Percentiles rank a stretch among this genome's conserved stretches.
Evolutionary conservation across 2,888 invertebrate species (phyloP).

Genomic region (Catocala fraxini): DNA sequence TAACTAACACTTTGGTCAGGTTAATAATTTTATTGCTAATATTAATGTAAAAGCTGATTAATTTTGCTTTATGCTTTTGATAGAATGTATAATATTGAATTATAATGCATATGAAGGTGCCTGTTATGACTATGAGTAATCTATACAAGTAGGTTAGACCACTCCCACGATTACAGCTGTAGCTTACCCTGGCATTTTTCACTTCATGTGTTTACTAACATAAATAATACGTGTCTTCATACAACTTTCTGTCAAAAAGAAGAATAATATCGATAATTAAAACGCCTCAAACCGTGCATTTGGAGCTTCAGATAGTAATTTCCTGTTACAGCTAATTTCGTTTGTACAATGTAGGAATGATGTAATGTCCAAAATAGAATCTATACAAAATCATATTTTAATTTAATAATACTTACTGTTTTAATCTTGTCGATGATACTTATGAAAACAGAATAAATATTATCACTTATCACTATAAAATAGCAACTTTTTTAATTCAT

Average conservation of each 20-base stretch:
- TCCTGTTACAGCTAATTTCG: conserved; percentile 15
- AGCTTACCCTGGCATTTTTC: conserved; percentile 86
- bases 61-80: neutral
- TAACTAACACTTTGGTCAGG: neutral
- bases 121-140: conserved; percentile 62
- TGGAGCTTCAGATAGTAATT: neutral
- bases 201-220: conserved; percentile 55
- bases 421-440: too few relatives aligned
- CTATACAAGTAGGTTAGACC: conserved; percentile 67
- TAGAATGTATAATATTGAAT: conserved; percentile 14
- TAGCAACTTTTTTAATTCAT: too few relatives aligned
- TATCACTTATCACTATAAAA: too few relatives aligned
- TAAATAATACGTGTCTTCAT: conserved; percentile 53
- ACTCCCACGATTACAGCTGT: conserved; percentile 77
- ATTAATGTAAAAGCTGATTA: neutral
- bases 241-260: conserved; percentile 69
- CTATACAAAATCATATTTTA: neutral
- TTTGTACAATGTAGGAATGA: conserved; percentile 57
- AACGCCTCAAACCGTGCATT: conserved; percentile 20
- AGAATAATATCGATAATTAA: conserved; percentile 53
- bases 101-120: conserved; percentile 58
- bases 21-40: neutral
- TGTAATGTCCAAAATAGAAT: conserved; percentile 70
- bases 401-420: neutral
- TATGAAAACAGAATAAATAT: too few relatives aligned